Base-by-base conservation (phyloP, 1,140 invertebrate genomes). In the Homarus americanus region DNA sequence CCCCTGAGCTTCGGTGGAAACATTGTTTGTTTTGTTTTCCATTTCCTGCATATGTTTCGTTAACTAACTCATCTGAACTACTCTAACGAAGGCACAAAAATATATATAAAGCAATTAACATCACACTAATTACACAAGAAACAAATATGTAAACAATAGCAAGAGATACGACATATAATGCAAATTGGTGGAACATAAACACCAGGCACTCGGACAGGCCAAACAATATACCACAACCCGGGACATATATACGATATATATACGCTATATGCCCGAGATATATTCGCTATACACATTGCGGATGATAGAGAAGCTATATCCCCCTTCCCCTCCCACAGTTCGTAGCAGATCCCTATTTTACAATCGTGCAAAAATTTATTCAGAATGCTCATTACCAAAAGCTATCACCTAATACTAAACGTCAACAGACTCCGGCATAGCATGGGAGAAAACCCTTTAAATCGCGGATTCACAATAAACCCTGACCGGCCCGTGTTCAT, bases 401-500 rank as follows among this genome's bases (percentile, higher is more conserved):
- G 80, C 88, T 90, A 90, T 90, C 88, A 90, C 88, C 88, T 90
- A 90, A 90, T 90, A 90, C 80, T 58, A 78, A 63, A 78, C 79
- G 88, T 90, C 88, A 90, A 84, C 88, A 84, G 82, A 90, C 82
- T 84, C 49, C 80, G 69, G 80, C 88, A 83, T 49, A 82, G 88
- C 88, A 84, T 90, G 80, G 88, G 88, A 90, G 88, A 78, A 76
- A 83, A 58, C 69, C 88, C 73, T 53, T 78, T 90, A 90, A 90
- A 90, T 90, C 82, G 80, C 63, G 82, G 88, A 84, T 90, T 90
- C 88, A 90, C 88, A 90, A 90, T 90, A 90, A 90, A 90, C 78
- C 79, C 88, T 78, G 79, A 66, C 88, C 79, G 69, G 79, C 34
- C 80, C 82, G 69, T 90, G 88, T 90, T 90, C 88, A 90, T 90